Conservation (phyloP, 2,797 vertebrate species). For the Rhyacichthys aspro region DNA sequence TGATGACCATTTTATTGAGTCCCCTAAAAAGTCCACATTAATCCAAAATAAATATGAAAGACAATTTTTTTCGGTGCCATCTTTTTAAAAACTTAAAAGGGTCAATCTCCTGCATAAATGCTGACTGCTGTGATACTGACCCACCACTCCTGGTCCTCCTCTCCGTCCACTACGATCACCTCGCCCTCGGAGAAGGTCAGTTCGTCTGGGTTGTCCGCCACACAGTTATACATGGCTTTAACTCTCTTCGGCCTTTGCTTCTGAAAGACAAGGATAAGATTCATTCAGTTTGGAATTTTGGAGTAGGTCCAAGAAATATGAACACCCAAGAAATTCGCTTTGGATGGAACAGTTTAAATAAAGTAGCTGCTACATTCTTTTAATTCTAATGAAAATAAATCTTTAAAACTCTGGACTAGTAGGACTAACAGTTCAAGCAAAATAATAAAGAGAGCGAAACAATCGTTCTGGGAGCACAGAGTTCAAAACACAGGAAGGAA, state of each 20-base stretch:
- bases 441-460: neutral
- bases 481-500: conserved; percentile 36
- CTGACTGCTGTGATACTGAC: conserved; percentile 82
- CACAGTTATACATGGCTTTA: conserved; percentile 96
- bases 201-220: conserved; percentile 96
- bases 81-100: too few species aligned
- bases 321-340: neutral
- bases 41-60: too few species aligned
- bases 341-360: too few species aligned
- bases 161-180: conserved; percentile 95
- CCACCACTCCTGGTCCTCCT: conserved; percentile 99
- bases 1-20: too few species aligned
- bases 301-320: neutral
- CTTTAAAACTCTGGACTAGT: neutral
- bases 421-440: neutral
- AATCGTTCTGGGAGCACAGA: neutral
- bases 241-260: conserved; percentile 94
- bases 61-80: too few species aligned
- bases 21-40: conserved; percentile 1
- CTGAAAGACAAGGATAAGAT: conserved; percentile 65
- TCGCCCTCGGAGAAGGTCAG: conserved; percentile 97
- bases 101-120: too few species aligned
- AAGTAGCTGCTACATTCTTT: too few species aligned
- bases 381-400: neutral
- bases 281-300: neutral